phyloP scores from a whole-genome alignment of 2,888 invertebrate genomes.

The Leucophenga montana region DNA sequence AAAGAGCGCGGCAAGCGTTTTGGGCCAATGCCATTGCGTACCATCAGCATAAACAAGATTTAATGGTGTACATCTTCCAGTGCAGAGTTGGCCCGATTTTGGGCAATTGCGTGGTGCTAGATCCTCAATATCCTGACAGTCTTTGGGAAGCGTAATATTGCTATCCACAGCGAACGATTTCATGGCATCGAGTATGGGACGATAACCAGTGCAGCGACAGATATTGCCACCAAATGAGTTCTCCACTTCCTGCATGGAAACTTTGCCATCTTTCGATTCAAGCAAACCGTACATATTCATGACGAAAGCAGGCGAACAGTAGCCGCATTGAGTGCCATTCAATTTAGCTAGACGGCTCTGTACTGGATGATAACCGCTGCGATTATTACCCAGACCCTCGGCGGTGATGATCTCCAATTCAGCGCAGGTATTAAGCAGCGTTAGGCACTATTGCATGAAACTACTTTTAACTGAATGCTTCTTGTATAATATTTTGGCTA shows the following conservation, averaged over 20 bases:
- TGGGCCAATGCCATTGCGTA: slow-evolving; percentile 57
- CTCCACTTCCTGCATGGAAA: slow-evolving; percentile 79
- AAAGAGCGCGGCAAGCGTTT: slow-evolving; percentile 45
- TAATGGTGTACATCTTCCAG: background rate
- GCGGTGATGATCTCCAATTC: slow-evolving; percentile 81
- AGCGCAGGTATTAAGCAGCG: slow-evolving; percentile 77
- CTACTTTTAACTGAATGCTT: background rate
- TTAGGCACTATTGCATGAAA: slow-evolving; percentile 75
- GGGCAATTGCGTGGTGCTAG: slow-evolving; percentile 61
- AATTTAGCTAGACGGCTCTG: slow-evolving; percentile 78
- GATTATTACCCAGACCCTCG: slow-evolving; percentile 80
- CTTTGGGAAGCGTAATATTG: slow-evolving; percentile 67
- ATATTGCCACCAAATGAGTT: slow-evolving; percentile 84
- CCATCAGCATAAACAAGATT: slow-evolving; percentile 43
- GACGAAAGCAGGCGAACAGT: slow-evolving; percentile 83
- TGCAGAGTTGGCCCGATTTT: background rate
- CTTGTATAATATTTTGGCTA: too few relatives aligned
- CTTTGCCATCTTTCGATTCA: slow-evolving; percentile 72
- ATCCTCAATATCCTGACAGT: slow-evolving; percentile 73
- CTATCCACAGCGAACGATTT: slow-evolving; percentile 80
- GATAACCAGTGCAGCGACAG: slow-evolving; percentile 85
- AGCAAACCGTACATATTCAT: slow-evolving; percentile 79
- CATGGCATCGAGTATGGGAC: slow-evolving; percentile 85
- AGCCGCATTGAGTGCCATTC: slow-evolving; percentile 82
- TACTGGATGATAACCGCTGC: slow-evolving; percentile 79